phyloP scores from a whole-genome alignment of 2,888 invertebrate species.

The Lapara coniferarum region DNA sequence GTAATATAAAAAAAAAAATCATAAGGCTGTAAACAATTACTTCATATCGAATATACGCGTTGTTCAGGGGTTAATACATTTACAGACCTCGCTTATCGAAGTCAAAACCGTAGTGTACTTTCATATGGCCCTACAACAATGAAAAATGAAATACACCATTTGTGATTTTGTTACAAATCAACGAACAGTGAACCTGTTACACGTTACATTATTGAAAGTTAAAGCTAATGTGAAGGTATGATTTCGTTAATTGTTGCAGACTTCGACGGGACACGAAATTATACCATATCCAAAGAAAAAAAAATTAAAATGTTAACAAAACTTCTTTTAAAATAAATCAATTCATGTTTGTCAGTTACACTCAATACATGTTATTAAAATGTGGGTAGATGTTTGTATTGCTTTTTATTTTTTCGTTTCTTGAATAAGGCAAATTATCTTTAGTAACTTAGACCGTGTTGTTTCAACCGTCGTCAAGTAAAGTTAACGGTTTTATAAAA shows the following conservation, averaged over 20 bases:
- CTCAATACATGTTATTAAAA: no score
- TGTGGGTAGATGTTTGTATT: no score
- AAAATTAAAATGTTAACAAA: no score
- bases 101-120: background rate
- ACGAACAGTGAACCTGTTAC: background rate
- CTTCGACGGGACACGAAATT: no score
- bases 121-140: background rate
- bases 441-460: no score
- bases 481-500: no score
- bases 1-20: constrained; percentile 11
- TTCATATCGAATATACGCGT: background rate
- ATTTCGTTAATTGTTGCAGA: background rate
- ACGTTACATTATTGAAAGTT: background rate
- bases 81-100: background rate
- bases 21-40: background rate
- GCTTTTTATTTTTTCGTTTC: no score
- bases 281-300: no score
- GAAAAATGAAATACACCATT: background rate
- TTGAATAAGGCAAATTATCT: no score
- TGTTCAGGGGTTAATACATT: background rate
- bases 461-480: no score
- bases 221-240: background rate
- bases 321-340: no score
- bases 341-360: no score
- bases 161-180: background rate